Conservation (phyloP, 2,888 invertebrate species). For the Tinea pellionella region DNA sequence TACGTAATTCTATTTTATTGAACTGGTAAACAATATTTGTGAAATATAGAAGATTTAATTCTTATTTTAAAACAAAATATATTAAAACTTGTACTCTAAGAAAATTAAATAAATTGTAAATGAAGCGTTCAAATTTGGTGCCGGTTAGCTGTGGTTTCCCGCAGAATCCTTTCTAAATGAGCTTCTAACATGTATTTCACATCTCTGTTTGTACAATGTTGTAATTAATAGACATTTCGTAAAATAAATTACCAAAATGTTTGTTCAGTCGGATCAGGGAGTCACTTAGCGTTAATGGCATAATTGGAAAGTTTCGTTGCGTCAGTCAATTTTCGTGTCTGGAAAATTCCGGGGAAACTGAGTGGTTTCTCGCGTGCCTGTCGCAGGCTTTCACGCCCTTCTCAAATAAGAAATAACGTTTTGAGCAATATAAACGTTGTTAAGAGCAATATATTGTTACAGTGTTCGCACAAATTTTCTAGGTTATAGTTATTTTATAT, state of each 20-base stretch:
- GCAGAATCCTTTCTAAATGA: not conserved
- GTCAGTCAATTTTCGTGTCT: slow-evolving; percentile 40
- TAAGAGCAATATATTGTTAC: slow-evolving; percentile 9
- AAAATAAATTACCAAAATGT: not conserved
- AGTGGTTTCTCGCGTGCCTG: slow-evolving; percentile 48
- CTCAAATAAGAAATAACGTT: slow-evolving; percentile 13
- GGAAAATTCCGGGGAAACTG: slow-evolving; percentile 37
- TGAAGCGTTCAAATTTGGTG: not conserved
- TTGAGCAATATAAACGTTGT: slow-evolving; percentile 4
- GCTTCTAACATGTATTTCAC: not conserved
- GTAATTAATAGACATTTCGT: not conserved
- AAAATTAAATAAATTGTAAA: not conserved
- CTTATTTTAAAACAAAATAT: too few species aligned
- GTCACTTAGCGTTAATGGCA: slow-evolving; percentile 49
- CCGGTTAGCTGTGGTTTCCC: not conserved
- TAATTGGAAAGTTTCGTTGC: slow-evolving; percentile 59
- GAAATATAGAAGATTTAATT: too few species aligned
- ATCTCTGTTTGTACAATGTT: not conserved
- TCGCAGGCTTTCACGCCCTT: slow-evolving; percentile 32
- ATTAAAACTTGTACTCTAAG: too few species aligned
- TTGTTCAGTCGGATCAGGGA: slow-evolving; percentile 18
- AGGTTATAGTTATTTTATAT: too few species aligned
- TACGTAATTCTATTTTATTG: not conserved
- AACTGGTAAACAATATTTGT: too few species aligned
- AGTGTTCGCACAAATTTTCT: not conserved